A percentile compares a stretch with the other conserved stretches of the same genome.
phyloP scores from a whole-genome alignment of 1,140 invertebrate species.

The Rhagoletis zephyria region DNA sequence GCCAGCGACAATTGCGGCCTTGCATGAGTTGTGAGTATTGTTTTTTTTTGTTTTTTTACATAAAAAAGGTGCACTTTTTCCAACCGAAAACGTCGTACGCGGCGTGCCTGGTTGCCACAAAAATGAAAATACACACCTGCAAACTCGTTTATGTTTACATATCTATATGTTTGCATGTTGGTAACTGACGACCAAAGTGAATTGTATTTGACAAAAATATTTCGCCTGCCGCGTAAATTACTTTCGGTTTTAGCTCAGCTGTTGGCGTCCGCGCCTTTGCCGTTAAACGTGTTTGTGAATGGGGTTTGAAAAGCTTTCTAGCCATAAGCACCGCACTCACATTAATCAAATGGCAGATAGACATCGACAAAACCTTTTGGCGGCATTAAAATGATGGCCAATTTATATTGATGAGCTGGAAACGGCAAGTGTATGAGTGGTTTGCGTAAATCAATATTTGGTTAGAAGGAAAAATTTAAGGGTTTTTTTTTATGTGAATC shows the following conservation, averaged over 20 bases:
- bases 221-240: neutral
- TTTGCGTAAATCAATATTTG: neutral
- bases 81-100: neutral
- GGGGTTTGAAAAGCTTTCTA: neutral
- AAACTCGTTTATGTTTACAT: neutral
- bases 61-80: neutral
- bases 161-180: neutral
- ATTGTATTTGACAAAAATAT: conserved; percentile 2
- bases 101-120: neutral
- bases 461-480: neutral
- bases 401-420: conserved; percentile 33
- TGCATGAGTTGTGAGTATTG: conserved; percentile 26
- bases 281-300: neutral
- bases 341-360: conserved; percentile 44
- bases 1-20: conserved; percentile 5
- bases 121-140: neutral
- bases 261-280: neutral
- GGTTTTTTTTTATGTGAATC: no score
- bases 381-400: conserved; percentile 47
- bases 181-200: neutral
- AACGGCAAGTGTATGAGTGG: neutral
- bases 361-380: conserved; percentile 10
- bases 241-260: neutral
- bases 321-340: neutral
- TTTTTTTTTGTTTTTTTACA: neutral